Evolutionary conservation across 92 coral and sea anemone genomes (phyloP).

Genomic region (Montipora capitata): DNA sequence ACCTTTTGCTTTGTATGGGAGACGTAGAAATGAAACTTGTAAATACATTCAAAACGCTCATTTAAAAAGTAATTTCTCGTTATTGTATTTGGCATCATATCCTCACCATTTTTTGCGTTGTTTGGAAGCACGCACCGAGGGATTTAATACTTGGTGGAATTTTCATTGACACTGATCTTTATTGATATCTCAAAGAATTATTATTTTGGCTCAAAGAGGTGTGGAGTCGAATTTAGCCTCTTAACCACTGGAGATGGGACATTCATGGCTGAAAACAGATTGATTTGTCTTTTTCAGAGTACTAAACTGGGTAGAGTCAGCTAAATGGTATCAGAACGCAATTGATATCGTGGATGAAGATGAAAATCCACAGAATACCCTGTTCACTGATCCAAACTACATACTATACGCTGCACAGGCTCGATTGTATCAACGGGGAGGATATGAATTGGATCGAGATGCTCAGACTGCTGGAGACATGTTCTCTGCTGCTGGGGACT

Average conservation of each 20-base stretch:
- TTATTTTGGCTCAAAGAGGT: too few species aligned
- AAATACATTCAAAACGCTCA: too few species aligned
- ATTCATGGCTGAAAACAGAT: not conserved
- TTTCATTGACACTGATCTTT: too few species aligned
- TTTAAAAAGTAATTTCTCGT: too few species aligned
- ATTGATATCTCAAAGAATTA: too few species aligned
- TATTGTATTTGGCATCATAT: too few species aligned
- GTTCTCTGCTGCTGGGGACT: constrained; percentile 94
- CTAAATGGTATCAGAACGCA: constrained; percentile 90
- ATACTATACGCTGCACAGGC: constrained; percentile 86
- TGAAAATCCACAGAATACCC: constrained; percentile 84
- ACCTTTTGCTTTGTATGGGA: not conserved
- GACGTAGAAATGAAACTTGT: too few species aligned
- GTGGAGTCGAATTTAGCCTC: not conserved
- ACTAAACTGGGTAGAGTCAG: constrained; percentile 87
- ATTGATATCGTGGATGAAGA: constrained; percentile 85
- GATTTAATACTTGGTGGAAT: too few species aligned
- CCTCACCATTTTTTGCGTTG: too few species aligned
- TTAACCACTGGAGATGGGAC: not conserved
- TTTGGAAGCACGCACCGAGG: too few species aligned
- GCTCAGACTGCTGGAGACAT: constrained; percentile 92
- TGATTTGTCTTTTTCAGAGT: constrained; percentile 41
- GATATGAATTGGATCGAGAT: constrained; percentile 93
- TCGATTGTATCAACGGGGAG: constrained; percentile 90
- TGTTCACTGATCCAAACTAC: constrained; percentile 85